Percentiles rank a stretch among this genome's conserved stretches.
Conservation (phyloP, 1,140 invertebrate genomes). For the Elymnias hypermnestra region DNA sequence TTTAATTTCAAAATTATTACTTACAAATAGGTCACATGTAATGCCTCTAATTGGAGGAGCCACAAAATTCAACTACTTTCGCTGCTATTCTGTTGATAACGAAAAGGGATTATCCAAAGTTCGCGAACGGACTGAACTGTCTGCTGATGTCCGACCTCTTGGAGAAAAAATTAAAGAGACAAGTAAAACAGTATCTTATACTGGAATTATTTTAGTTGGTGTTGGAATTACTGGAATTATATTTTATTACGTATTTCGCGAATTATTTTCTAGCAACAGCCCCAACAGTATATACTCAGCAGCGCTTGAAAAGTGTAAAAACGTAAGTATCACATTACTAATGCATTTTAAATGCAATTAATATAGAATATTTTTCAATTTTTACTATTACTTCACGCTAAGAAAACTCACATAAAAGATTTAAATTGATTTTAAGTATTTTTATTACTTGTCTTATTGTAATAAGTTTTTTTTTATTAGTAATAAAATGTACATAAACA, state of each 20-base stretch:
- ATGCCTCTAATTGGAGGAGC: slow-evolving; percentile 32
- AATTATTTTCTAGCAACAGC: slow-evolving; percentile 91
- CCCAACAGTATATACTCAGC: slow-evolving; percentile 89
- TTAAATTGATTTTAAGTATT: too few species aligned
- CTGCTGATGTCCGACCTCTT: slow-evolving; percentile 79
- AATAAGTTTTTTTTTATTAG: too few species aligned
- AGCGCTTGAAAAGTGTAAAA: slow-evolving; percentile 84
- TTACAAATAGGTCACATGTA: slow-evolving; percentile 27
- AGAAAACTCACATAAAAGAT: too few species aligned
- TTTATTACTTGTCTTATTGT: too few species aligned
- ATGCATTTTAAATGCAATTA: too few species aligned
- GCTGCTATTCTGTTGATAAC: slow-evolving; percentile 49
- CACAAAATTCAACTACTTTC: slow-evolving; percentile 31
- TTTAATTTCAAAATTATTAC: slow-evolving; percentile 54
- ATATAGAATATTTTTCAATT: too few species aligned
- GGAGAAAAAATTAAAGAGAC: slow-evolving; percentile 90
- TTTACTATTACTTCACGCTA: too few species aligned
- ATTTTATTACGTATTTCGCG: slow-evolving; percentile 88
- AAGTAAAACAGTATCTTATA: slow-evolving; percentile 89
- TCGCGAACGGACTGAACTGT: slow-evolving; percentile 59
- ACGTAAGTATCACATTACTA: slow-evolving; percentile 69
- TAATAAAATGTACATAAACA: too few species aligned
- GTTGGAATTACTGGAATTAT: slow-evolving; percentile 86
- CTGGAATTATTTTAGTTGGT: slow-evolving; percentile 87
- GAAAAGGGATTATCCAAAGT: slow-evolving; percentile 49